Percentiles rank a stretch among this genome's conserved stretches.
phyloP scores from a whole-genome alignment of 2,888 invertebrate genomes.

The Smittia sp. region DNA sequence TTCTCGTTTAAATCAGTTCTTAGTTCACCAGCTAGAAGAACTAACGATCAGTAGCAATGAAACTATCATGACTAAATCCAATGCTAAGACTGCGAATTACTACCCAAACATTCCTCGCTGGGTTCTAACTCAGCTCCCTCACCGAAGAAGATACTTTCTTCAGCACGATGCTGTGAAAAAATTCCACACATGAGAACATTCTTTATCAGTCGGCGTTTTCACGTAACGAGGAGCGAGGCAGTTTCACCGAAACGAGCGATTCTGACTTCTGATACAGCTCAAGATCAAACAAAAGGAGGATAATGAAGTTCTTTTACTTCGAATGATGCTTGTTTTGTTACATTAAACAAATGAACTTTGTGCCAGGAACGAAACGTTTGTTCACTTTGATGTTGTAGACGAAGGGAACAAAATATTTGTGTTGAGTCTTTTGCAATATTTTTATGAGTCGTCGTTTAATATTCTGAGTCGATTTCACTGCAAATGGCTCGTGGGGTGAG shows the following conservation, averaged over 20 bases:
- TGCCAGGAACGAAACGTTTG: conserved; percentile 18
- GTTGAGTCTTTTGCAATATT: conserved; percentile 25
- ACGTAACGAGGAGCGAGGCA: neutral
- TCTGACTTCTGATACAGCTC: neutral
- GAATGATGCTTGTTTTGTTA: conserved; percentile 39
- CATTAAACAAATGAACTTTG: conserved; percentile 39
- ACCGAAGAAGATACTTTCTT: neutral
- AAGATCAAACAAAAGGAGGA: conserved; percentile 34
- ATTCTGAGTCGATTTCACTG: neutral
- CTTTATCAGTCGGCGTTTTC: neutral
- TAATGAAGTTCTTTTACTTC: conserved; percentile 37
- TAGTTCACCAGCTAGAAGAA: too few species aligned
- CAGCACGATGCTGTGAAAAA: neutral
- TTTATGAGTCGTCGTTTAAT: conserved; percentile 32
- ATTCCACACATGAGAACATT: conserved; percentile 20
- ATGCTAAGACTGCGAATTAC: too few species aligned
- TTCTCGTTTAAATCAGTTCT: too few species aligned
- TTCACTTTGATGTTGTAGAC: conserved; percentile 18
- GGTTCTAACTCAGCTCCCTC: neutral
- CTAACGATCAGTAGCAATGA: too few species aligned
- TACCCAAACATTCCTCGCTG: too few species aligned
- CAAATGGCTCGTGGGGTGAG: neutral
- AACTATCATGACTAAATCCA: too few species aligned
- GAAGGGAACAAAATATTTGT: conserved; percentile 34
- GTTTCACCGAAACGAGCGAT: neutral